Base-by-base conservation (phyloP, 2,797 vertebrate genomes). In the Cebuella pygmaea region DNA sequence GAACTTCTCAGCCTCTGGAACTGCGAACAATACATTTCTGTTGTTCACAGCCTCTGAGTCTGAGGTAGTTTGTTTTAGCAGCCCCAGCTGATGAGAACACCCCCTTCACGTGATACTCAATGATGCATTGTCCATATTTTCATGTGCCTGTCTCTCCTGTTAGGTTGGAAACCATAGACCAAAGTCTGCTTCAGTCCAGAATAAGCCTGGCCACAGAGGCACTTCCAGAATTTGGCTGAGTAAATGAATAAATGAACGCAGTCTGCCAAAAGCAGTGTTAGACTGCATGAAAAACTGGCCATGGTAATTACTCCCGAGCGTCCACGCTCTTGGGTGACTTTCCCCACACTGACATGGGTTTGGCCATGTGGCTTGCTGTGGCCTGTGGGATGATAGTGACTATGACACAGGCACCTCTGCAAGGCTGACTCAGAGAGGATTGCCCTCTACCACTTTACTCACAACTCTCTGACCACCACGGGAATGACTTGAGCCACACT, bases 271-370 rank as follows among this genome's bases (percentile, higher is more conserved):
- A 78, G 20, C n/a, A 26, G 11, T 44, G 17, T 50, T 44, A 6
- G 7, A n/a, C 2, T 48, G 1, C 4, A 6, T 22, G 50, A 33
- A 26, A 67, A 41, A 72, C 41, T 26, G 44, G 36, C 44, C 36
- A 55, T 19, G 26, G 14, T 24, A 36, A 83, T 30, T 50, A 12
- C 5, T 33, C 39, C 19, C 2, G 4, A 22, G 41, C 12, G 26
- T 24, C 44, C 7, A 1, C 0, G 8, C 41, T 41, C 61, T 4
- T 30, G n/a, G 11, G 3, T 24, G 8, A 1, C 14, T 86, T 20
- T 82, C 20, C 24, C 70, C 39, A n/a, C 9, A 75, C 14, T 12
- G 83, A 55, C 52, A 20, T 80, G 52, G n/a, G 1, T 57, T 90
- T 59, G 14, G 15, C 39, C 14, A 0, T 36, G 26, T 20, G n/a